Evolutionary conservation across 2,113 vertebrate genomes (phyloP).

Genomic region (Mesoclemmys tuberculata): DNA sequence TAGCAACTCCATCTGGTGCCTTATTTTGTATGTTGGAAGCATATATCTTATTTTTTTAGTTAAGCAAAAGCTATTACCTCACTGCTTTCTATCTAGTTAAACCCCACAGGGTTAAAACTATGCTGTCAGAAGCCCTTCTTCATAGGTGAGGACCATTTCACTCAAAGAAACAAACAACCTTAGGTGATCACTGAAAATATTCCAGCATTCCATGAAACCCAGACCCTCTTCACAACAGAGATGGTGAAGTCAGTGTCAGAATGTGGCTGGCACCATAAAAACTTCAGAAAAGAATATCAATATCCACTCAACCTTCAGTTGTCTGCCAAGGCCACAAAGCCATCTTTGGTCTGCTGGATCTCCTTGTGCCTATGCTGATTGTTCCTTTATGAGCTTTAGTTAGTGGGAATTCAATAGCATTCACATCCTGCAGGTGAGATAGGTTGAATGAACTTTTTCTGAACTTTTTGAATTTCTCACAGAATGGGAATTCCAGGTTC

Average conservation of each 20-base stretch:
- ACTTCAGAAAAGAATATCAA: not conserved
- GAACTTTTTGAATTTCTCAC: too few relatives aligned
- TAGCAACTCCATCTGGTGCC: constrained; percentile 74
- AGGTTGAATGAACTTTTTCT: not conserved
- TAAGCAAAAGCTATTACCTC: constrained; percentile 44
- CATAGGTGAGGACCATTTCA: constrained; percentile 20
- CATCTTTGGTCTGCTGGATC: not conserved
- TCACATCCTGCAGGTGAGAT: not conserved
- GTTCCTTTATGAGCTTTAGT: constrained; percentile 53
- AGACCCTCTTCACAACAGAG: not conserved
- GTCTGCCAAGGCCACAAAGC: not conserved
- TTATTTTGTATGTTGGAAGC: constrained; percentile 64
- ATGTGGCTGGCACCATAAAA: not conserved
- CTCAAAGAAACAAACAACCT: not conserved
- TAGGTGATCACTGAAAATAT: not conserved
- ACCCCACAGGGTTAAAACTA: constrained; percentile 24
- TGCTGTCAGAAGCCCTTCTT: not conserved
- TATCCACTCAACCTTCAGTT: not conserved
- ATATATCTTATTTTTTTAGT: constrained; percentile 29
- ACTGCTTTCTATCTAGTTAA: not conserved
- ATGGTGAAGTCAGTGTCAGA: not conserved
- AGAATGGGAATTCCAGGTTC: not conserved
- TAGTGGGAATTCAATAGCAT: constrained; percentile 48
- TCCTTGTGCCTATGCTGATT: constrained; percentile 29
- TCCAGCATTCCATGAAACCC: not conserved